Evolutionary conservation across 1,140 invertebrate genomes (phyloP).

Genomic region (Coenobita brevimanus): DNA sequence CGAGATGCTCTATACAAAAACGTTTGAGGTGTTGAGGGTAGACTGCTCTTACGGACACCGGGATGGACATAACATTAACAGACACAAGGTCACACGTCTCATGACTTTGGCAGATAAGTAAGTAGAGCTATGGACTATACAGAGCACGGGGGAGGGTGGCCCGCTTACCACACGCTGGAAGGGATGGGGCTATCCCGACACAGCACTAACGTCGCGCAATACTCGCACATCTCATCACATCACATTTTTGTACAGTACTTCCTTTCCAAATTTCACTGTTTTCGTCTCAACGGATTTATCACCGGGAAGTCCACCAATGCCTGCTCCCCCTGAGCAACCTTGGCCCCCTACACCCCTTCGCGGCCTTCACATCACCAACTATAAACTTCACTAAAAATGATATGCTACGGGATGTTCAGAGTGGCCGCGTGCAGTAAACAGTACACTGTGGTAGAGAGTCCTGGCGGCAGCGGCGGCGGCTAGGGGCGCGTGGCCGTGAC

Average conservation of each 20-base stretch:
- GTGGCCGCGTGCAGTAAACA: not conserved
- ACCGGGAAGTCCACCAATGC: no score
- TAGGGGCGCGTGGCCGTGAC: not conserved
- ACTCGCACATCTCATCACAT: no score
- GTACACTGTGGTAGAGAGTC: not conserved
- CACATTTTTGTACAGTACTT: no score
- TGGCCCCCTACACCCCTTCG: not conserved
- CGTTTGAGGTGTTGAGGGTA: no score
- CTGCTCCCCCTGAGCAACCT: no score
- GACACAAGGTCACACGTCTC: conserved; percentile 6
- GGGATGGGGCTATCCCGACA: not conserved
- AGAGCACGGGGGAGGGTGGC: not conserved
- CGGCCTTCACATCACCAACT: conserved; percentile 9
- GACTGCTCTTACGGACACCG: conserved; percentile 5
- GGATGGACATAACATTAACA: conserved; percentile 32
- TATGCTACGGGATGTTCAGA: conserved; percentile 43
- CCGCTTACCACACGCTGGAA: not conserved
- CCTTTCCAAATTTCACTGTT: no score
- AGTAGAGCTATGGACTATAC: conserved; percentile 49
- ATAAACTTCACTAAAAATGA: conserved; percentile 46
- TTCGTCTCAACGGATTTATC: no score
- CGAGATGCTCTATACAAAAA: no score
- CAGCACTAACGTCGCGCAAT: no score
- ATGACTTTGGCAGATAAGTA: conserved; percentile 51
- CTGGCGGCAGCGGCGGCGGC: not conserved